phyloP scores from a whole-genome alignment of 2,113 vertebrate species.

The Strigops habroptila region DNA sequence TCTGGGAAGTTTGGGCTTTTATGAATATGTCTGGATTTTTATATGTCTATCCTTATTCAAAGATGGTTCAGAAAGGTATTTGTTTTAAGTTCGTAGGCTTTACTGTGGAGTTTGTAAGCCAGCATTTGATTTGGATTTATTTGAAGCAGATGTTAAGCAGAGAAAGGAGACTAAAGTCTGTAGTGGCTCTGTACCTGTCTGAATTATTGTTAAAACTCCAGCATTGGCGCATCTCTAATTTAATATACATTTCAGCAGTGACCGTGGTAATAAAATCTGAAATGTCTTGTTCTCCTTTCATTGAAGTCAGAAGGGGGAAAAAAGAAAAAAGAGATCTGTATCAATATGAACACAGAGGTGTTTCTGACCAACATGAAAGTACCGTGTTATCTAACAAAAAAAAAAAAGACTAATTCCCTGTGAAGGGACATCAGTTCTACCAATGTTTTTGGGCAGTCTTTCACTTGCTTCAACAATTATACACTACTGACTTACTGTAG shows the following conservation, averaged over 20 bases:
- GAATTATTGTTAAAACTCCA: constrained; percentile 24
- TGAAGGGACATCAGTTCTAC: neutral
- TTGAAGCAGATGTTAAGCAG: neutral
- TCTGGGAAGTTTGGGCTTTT: neutral
- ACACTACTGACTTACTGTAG: neutral
- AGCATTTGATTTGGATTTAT: neutral
- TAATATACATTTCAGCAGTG: neutral
- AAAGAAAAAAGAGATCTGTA: neutral
- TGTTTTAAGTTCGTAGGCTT: neutral
- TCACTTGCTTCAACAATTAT: neutral
- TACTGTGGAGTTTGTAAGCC: neutral
- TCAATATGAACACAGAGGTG: neutral
- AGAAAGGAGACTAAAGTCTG: neutral
- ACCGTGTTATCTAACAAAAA: neutral
- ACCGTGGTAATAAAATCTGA: constrained; percentile 24
- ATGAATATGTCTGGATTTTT: neutral
- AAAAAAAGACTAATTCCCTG: neutral
- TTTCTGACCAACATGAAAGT: neutral
- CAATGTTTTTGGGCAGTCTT: neutral
- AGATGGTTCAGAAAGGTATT: neutral
- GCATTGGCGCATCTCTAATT: constrained; percentile 1
- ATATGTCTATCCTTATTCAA: neutral
- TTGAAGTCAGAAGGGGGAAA: neutral
- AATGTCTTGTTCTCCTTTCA: neutral
- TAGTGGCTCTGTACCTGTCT: neutral